Evolutionary conservation across 2,113 vertebrate genomes (phyloP), one percentile per base, ranked within the genome.

Genomic region (Cinclus cinclus): DNA sequence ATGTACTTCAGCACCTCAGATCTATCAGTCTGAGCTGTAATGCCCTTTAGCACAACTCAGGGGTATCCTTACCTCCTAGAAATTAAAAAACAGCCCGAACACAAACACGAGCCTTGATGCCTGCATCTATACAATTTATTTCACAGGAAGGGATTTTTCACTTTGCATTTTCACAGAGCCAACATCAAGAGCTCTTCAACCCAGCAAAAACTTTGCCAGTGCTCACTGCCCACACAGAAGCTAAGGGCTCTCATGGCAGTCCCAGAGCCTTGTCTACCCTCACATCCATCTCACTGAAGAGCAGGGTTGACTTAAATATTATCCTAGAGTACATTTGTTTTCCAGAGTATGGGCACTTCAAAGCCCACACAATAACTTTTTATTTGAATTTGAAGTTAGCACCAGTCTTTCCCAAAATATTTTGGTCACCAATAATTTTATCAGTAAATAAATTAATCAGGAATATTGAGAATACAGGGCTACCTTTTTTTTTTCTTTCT

Each of bases 11-110:
- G 59, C 9, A 5, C 58, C 68, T 64, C 89, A 52, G 46, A 79
- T 42, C 18, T 59, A 2, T 25, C 39, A 25, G 20, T 37, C 22
- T 59, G 78, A 73, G 63, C 69, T 47, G 9, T 7, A 33, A 52
- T 23, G 31, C 28, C 50, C 59, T 31, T 1, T 2, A 13, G 17
- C 33, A 23, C 35, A 84, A 52, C 35, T 11, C 49, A 41, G 3
- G 0, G 1, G 31, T 10, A 49, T 3, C 23, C 50, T 46, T 12
- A 30, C 18, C 11, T 56, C 30, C 50, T 53, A 64, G 6, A 37
- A 73, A n/a, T 6, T 18, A 65, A 88, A 93, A 50, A 49, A 37
- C 1, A 55, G 15, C 10, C 22, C 31, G 11, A 60, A 44, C 8
- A 25, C 33, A 53, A 80, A 19, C 9, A 15, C 23, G n/a, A 76